Evolutionary conservation across 1,140 invertebrate genomes (phyloP), one percentile per base, ranked within the genome.

Genomic region (Hylyphantes graminicola): DNA sequence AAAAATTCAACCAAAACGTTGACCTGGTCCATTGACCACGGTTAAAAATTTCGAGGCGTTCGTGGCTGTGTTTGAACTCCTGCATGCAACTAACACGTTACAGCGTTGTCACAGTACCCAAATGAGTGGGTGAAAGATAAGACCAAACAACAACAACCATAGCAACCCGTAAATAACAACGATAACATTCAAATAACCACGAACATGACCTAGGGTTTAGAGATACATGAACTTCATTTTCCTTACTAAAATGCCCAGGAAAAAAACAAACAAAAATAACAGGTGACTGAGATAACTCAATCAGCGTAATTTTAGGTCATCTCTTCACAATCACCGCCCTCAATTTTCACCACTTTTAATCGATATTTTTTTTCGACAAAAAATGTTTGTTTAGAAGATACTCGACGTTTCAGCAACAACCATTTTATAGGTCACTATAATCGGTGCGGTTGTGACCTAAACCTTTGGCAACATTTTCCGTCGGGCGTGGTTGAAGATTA

Each of bases 401-500:
- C 17, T 17, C 19, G 17, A 76, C 21, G 35, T 61, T 57, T 76
- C 35, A 48, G 68, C 54, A 70, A n/a, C 55, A 50, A 63, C 51
- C 74, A 21, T 76, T 76, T 70, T 76, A 51, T 76, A 50, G 74
- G 74, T 76, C 74, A 76, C 74, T 76, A n/a, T n/a, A 54, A 63
- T 35, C 74, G 61, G 51, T 64, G 12, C 21, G 55, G 55, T 63
- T 63, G 74, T 76, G 74, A 76, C 74, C 74, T 76, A 76, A 54
- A 76, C 74, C 74, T 76, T 76, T 76, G 21, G 59, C 51, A 17
- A 76, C 57, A 76, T 57, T 50, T 61, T 64, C 74, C 54, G 17
- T 12, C 55, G 74, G 74, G 74, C 64, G 74, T 76, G 74, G 74
- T 64, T 63, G 15, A 21, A 35, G 64, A 76, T 63, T 21, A 64